phyloP scores from a whole-genome alignment of 2,888 invertebrate genomes.

The Pandemis cinnamomeana region DNA sequence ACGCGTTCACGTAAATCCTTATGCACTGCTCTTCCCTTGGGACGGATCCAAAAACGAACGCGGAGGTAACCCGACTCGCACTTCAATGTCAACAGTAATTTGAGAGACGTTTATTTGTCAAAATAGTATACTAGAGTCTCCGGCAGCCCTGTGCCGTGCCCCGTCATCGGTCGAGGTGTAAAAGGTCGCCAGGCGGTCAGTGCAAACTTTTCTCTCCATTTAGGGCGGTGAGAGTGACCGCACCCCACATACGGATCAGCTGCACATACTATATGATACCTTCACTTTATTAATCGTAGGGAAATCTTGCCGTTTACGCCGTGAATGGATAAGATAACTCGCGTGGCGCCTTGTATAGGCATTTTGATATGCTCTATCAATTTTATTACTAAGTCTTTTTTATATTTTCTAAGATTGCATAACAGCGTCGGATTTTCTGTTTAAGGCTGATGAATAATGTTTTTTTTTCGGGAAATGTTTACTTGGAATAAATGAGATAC shows the following conservation, averaged over 20 bases:
- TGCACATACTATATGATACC: slow-evolving; percentile 22
- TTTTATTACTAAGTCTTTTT: not conserved
- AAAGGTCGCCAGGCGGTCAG: slow-evolving; percentile 37
- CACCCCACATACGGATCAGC: slow-evolving; percentile 27
- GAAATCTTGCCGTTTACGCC: slow-evolving; percentile 11
- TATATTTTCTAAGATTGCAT: not conserved
- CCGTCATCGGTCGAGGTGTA: slow-evolving; percentile 37
- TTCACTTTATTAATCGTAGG: slow-evolving; percentile 32
- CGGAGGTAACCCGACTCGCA: no score
- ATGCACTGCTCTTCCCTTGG: no score
- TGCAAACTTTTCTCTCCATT: slow-evolving; percentile 40
- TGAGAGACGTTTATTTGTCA: no score
- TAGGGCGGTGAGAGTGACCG: slow-evolving; percentile 41
- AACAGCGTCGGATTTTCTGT: not conserved
- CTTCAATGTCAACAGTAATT: no score
- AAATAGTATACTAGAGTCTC: no score
- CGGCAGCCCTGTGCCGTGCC: slow-evolving; percentile 20
- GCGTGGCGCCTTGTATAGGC: slow-evolving; percentile 16
- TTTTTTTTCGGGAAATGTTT: no score
- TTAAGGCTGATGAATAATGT: no score
- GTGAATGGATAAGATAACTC: slow-evolving; percentile 14
- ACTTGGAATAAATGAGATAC: no score
- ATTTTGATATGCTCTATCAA: not conserved
- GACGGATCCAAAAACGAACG: no score
- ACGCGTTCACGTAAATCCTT: no score